phyloP scores from a whole-genome alignment of 2,797 vertebrate species.

The Pangasius sanitwongsei region DNA sequence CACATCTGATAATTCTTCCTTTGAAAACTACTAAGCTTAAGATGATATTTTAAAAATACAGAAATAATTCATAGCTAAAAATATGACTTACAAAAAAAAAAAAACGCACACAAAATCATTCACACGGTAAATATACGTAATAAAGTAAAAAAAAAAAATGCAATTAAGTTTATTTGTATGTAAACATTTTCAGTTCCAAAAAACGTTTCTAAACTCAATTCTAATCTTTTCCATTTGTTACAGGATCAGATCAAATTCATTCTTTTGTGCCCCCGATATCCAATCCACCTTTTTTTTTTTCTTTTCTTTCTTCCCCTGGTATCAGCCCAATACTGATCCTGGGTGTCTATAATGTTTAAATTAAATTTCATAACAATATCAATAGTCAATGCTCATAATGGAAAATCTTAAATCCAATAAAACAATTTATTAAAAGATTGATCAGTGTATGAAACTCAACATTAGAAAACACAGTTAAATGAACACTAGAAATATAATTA shows the following conservation, averaged over 20 bases:
- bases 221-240: not conserved
- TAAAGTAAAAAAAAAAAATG: not conserved
- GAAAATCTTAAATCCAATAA: not conserved
- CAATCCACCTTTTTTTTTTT: not conserved
- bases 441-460: constrained; percentile 18
- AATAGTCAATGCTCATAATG: not conserved
- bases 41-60: not conserved
- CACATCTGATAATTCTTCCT: not conserved
- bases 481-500: not conserved
- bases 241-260: not conserved
- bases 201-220: not conserved
- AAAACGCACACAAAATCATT: not conserved
- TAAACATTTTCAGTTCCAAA: not conserved
- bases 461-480: not conserved
- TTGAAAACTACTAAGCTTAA: not conserved
- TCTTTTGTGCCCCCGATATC: too few relatives aligned
- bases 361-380: not conserved
- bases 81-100: not conserved
- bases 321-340: not conserved
- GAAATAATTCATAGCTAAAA: not conserved
- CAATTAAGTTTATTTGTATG: not conserved
- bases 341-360: not conserved
- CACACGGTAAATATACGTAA: not conserved
- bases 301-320: too few relatives aligned
- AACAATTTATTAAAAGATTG: not conserved